Conservation (phyloP, 2,113 vertebrate species). For the Atherinomorus stipes region DNA sequence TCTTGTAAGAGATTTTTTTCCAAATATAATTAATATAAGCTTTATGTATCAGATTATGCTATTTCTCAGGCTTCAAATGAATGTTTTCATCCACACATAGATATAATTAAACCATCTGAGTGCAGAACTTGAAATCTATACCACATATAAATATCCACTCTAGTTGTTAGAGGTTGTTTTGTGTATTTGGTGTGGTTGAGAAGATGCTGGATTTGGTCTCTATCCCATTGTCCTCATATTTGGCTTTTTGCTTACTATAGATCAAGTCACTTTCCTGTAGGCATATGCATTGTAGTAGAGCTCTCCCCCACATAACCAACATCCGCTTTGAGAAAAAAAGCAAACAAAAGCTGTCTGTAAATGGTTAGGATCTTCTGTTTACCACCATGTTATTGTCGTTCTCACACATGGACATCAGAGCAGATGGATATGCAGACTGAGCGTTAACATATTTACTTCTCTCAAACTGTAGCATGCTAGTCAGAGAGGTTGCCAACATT, state of each 20-base stretch:
- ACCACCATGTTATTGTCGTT: slow-evolving; percentile 60
- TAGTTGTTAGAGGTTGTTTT: slow-evolving; percentile 34
- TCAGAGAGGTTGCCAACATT: slow-evolving; percentile 25
- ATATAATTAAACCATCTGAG: slow-evolving; percentile 73
- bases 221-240: slow-evolving; percentile 57
- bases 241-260: slow-evolving; percentile 60
- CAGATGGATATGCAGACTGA: slow-evolving; percentile 15
- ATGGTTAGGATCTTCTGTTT: slow-evolving; percentile 63
- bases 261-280: slow-evolving; percentile 51
- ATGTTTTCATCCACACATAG: slow-evolving; percentile 53
- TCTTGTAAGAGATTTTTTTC: background rate
- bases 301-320: slow-evolving; percentile 56
- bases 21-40: slow-evolving; percentile 59
- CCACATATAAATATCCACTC: slow-evolving; percentile 44
- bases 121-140: slow-evolving; percentile 49
- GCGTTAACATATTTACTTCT: background rate
- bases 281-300: slow-evolving; percentile 37
- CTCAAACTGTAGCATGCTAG: slow-evolving; percentile 10
- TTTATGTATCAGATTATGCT: slow-evolving; percentile 39
- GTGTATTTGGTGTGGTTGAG: slow-evolving; percentile 60
- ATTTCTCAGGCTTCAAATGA: slow-evolving; percentile 57
- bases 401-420: slow-evolving; percentile 48
- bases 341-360: slow-evolving; percentile 65
- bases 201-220: slow-evolving; percentile 54
- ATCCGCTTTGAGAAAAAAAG: slow-evolving; percentile 57